Evolutionary conservation across 1,140 invertebrate genomes (phyloP).

Genomic region (Ostrea denselamellosa): DNA sequence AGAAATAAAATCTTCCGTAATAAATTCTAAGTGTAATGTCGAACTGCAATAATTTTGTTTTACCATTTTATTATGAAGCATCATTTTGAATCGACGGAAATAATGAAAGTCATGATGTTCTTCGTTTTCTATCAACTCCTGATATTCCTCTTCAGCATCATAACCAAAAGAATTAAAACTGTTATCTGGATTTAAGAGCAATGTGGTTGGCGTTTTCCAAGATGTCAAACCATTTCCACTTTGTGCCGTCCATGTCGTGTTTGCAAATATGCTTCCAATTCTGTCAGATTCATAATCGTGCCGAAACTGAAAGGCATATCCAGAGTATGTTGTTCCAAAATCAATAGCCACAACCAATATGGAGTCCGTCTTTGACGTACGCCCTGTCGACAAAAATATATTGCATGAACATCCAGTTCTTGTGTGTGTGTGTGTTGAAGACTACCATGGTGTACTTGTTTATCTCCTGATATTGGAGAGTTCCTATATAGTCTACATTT

Average conservation of each 20-base stretch:
- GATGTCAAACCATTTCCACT: constrained; percentile 81
- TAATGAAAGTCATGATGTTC: constrained; percentile 81
- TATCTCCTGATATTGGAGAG: too few species aligned
- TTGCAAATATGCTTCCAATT: constrained; percentile 80
- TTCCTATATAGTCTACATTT: too few species aligned
- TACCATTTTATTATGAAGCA: constrained; percentile 81
- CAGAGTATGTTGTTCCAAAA: constrained; percentile 83
- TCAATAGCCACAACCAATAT: constrained; percentile 82
- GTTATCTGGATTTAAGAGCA: constrained; percentile 80
- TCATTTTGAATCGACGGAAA: constrained; percentile 84
- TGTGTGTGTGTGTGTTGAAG: too few species aligned
- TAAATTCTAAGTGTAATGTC: not conserved
- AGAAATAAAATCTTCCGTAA: too few species aligned
- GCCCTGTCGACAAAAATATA: not conserved
- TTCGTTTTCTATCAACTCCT: constrained; percentile 80
- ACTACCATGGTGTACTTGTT: too few species aligned
- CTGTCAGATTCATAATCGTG: constrained; percentile 78
- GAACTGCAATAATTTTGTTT: not conserved
- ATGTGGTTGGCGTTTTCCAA: constrained; percentile 82
- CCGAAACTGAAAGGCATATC: constrained; percentile 82
- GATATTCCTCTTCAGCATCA: constrained; percentile 81
- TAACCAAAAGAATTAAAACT: constrained; percentile 83
- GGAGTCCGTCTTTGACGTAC: not conserved
- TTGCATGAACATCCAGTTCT: not conserved
- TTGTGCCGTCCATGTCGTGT: constrained; percentile 83